Evolutionary conservation across 2,888 invertebrate species (phyloP), one percentile per base, ranked within the genome.

Genomic region (Falcaria lacertinaria): DNA sequence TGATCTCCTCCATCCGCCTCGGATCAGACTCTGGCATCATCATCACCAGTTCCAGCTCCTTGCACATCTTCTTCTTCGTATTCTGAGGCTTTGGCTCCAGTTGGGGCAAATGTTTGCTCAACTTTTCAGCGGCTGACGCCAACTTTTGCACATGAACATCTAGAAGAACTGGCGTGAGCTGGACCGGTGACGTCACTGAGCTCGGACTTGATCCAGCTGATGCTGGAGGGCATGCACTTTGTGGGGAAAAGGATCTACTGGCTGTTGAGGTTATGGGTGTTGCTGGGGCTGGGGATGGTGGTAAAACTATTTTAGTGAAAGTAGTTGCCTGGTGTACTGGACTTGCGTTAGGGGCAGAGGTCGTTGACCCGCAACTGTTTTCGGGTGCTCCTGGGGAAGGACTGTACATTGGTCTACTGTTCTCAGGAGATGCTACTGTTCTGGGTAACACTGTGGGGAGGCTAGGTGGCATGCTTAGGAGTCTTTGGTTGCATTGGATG

Each of bases 1-100:
- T 91, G 46, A 98, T 97, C 79, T 97, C 96, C 54, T 98, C 97
- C 95, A 98, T 95, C 65, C 97, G 89, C 47, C 94, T 88, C 0
- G 98, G 97, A 80, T 97, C 96, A 8, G 90, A 93, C 67, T 96
- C 96, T 34, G 95, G 92, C 95, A 98, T 96, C 60, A 94, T 92
- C 91, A 99, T 96, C 54, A 98, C 95, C 77, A 95, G 91, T 92
- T 97, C 97, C 60, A 98, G 87, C 70, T 98, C 97, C 69, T 96
- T 96, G 67, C 96, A 96, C 78, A 97, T 95, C 74, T 95, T 95
- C 89, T 97, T 98, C 77, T 98, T 97, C 45, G 95, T 94, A 64
- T 96, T 97, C 71, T 94, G 95, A 0, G 96, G 94, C 69, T 96
- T 95, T 1, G 98, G 97, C 72, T 98, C 97, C 48, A 96, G 91